Conservation (phyloP, 2,888 invertebrate species). For the Corythucha ciliata region DNA sequence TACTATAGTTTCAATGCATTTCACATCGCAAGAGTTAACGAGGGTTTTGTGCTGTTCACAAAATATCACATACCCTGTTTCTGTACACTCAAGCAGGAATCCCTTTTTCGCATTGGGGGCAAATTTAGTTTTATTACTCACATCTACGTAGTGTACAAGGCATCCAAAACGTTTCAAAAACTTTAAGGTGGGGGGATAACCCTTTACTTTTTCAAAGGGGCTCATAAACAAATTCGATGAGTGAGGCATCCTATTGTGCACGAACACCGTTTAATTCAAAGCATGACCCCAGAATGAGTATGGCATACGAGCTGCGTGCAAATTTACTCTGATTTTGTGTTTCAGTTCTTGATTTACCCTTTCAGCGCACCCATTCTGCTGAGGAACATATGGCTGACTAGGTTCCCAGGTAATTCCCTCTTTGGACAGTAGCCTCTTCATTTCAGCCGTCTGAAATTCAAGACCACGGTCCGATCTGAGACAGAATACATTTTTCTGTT, state of each 20-base stretch:
- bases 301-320: background rate
- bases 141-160: slow-evolving; percentile 9
- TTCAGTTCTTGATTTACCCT: slow-evolving; percentile 3
- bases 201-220: slow-evolving; percentile 14
- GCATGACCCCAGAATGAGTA: slow-evolving; percentile 6
- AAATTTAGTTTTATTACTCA: background rate
- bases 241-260: slow-evolving; percentile 7
- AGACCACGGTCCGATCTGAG: no score
- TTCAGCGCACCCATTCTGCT: slow-evolving; percentile 6
- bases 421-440: background rate
- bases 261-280: slow-evolving; percentile 2
- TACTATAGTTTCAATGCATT: slow-evolving; percentile 13
- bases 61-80: slow-evolving; percentile 9
- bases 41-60: background rate
- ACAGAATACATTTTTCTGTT: no score
- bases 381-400: slow-evolving; percentile 3
- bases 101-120: slow-evolving; percentile 12
- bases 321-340: slow-evolving; percentile 2
- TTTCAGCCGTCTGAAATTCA: slow-evolving; percentile 1
- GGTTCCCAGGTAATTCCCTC: slow-evolving; percentile 5
- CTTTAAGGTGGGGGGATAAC: background rate
- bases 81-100: slow-evolving; percentile 1
- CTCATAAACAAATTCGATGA: slow-evolving; percentile 5
- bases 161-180: slow-evolving; percentile 13
- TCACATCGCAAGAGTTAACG: slow-evolving; percentile 4